Base-by-base conservation (phyloP, 2,113 vertebrate species). In the Tetrax tetrax region DNA sequence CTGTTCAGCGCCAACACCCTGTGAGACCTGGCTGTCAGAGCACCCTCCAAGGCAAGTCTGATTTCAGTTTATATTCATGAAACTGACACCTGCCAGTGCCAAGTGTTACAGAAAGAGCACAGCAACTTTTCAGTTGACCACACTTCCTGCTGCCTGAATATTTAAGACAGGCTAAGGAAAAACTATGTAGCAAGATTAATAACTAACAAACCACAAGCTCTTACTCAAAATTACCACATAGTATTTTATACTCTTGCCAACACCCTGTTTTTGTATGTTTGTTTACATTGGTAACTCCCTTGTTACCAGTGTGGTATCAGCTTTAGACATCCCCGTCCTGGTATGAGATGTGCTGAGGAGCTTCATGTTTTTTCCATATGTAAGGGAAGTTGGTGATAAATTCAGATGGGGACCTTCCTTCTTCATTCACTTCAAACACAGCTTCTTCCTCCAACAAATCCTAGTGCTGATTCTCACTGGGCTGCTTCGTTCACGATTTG, bases 111-210 rank as follows among this genome's bases (percentile, higher is more conserved):
- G 68, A 53, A 89, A 78, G 78, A 87, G 71, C 10, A 37, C 47
- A 68, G 71, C 51, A 59, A 10, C 54, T 83, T 76, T 72, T 94
- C 93, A 97, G 84, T 56, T 95, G 92, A 89, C 60, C 87, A 90
- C 47, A 24, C 82, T 96, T 95, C 95, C 96, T 93, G 81, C 89
- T 95, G 85, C 83, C 80, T 82, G 47, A 82, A 45, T 79, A 96
- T 74, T 71, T 80, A 86, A 89, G 74, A 63, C 80, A 82, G 9
- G 2, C 53, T 3, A 95, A 96, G 75, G 53, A 97, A 96, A 93
- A 83, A 23, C 38, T 77, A 12, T n/a, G 31, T 8, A 88, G 89
- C 51, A 84, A 97, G 81, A 75, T 85, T 37, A 90, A 31, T 69
- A 95, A 90, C 69, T 83, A 84, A 77, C 22, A 90, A 97, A 95